Percentiles rank a stretch among this genome's conserved stretches.
Evolutionary conservation across 1,140 invertebrate species (phyloP).

Genomic region (Aleiodes sp.): DNA sequence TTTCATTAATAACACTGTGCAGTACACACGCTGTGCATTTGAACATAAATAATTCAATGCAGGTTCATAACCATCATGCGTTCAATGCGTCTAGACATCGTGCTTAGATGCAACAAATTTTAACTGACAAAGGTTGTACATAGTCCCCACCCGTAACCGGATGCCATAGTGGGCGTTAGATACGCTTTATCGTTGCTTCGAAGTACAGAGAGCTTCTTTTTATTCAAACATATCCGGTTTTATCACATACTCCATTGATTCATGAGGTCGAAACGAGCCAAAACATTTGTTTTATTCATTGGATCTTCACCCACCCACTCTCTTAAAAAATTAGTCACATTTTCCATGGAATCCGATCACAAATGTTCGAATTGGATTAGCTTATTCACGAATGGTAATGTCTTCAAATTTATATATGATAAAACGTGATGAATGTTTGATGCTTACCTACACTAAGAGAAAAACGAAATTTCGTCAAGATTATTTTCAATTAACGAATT

Average conservation of each 20-base stretch:
- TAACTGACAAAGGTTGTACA: neutral
- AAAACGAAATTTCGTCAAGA: too few relatives aligned
- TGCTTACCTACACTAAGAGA: too few relatives aligned
- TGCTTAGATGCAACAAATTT: neutral
- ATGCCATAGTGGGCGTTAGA: slow-evolving; percentile 12
- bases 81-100: neutral
- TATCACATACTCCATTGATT: slow-evolving; percentile 2
- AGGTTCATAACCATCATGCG: neutral
- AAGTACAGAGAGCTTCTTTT: neutral
- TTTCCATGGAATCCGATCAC: too few relatives aligned
- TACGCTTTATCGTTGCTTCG: slow-evolving; percentile 1
- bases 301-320: neutral
- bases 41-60: neutral
- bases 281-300: slow-evolving; percentile 7
- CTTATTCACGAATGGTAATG: too few relatives aligned
- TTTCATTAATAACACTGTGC: too few relatives aligned
- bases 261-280: neutral
- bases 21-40: neutral
- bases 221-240: slow-evolving; percentile 12
- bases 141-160: neutral
- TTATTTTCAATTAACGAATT: too few relatives aligned
- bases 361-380: too few relatives aligned
- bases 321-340: too few relatives aligned
- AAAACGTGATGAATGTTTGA: too few relatives aligned
- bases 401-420: too few relatives aligned